Percentiles rank a stretch among this genome's conserved stretches.
These are phyloP conservation scores for Rhizomys pruinosus DNA, from an alignment of 2,113 vertebrate genomes.

Conservation along the genomic window DNA sequence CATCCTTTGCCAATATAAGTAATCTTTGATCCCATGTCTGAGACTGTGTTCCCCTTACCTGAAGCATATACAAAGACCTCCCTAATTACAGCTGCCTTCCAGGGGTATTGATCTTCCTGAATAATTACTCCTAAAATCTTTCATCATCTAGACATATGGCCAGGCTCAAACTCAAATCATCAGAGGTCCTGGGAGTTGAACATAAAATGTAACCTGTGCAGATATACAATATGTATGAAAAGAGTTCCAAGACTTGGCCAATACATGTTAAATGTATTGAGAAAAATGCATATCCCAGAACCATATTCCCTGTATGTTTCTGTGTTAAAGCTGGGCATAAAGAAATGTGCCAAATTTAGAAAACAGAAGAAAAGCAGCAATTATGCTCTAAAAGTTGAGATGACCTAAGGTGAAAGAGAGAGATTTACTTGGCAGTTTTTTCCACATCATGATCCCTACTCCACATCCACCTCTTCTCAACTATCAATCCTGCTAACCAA, in stretches of 20 bases:
- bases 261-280: constrained; percentile 1
- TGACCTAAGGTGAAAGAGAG: neutral
- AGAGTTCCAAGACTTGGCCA: neutral
- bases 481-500: neutral
- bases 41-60: constrained; percentile 3
- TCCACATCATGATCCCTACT: neutral
- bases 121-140: constrained; percentile 4
- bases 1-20: neutral
- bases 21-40: neutral
- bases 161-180: constrained; percentile 52
- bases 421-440: neutral
- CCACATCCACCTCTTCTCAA: neutral
- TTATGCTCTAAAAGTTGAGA: neutral
- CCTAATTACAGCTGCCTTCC: neutral
- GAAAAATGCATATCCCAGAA: neutral
- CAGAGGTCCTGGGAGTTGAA: neutral
- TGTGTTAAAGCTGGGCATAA: neutral
- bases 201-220: neutral
- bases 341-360: neutral
- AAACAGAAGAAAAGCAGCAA: constrained; percentile 21
- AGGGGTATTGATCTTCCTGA: neutral
- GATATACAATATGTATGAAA: neutral
- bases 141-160: neutral
- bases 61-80: neutral
- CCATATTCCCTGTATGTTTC: neutral